phyloP scores from a whole-genome alignment of 2,797 vertebrate species.

The Poecilia wingei region DNA sequence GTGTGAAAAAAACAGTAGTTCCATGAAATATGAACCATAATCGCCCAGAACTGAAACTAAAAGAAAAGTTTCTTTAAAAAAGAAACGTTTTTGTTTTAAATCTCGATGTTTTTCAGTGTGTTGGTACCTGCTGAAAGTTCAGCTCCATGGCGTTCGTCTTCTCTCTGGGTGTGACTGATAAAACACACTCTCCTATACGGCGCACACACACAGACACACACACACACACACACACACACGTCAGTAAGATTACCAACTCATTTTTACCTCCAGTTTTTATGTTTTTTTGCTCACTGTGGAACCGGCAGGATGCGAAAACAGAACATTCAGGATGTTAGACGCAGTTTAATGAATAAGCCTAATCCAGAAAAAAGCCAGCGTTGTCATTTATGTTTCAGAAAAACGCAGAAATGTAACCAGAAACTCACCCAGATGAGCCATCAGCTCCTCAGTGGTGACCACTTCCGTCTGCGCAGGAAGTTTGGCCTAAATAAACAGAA shows the following conservation, averaged over 20 bases:
- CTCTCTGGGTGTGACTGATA: slow-evolving; percentile 89
- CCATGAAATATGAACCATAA: too few relatives aligned
- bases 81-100: background rate
- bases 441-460: slow-evolving; percentile 90
- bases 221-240: background rate
- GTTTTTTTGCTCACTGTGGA: background rate
- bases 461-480: slow-evolving; percentile 91
- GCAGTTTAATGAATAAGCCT: background rate
- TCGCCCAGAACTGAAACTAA: too few relatives aligned
- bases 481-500: slow-evolving; percentile 80
- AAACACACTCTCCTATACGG: slow-evolving; percentile 88
- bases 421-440: slow-evolving; percentile 90
- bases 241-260: background rate
- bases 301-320: background rate
- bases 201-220: background rate
- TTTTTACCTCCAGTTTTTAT: background rate
- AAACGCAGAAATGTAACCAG: background rate
- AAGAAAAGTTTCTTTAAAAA: background rate
- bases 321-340: background rate
- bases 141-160: slow-evolving; percentile 90
- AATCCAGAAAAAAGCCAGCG: background rate
- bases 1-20: too few relatives aligned
- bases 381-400: background rate
- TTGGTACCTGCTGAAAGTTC: slow-evolving; percentile 93
- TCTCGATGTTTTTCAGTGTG: slow-evolving; percentile 2